phyloP scores from a whole-genome alignment of 2,797 vertebrate genomes.

The Sebastes miniatus region DNA sequence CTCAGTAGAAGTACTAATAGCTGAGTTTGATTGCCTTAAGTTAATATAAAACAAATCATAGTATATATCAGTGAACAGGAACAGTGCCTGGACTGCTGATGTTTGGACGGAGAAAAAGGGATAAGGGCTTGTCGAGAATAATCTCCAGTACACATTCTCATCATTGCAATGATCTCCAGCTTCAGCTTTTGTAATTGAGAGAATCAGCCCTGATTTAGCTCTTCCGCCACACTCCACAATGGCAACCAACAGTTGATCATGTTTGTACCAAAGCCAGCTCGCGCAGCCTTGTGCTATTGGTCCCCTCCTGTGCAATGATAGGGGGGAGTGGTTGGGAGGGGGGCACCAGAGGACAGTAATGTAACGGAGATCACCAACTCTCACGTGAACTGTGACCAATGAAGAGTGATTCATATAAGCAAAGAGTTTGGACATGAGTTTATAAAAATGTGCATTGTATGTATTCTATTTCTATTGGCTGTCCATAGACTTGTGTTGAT shows the following conservation, averaged over 20 bases:
- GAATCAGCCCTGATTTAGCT: conserved; percentile 48
- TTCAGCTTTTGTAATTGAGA: conserved; percentile 22
- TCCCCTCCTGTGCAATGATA: conserved; percentile 61
- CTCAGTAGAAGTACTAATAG: conserved; percentile 47
- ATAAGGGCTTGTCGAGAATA: conserved; percentile 57
- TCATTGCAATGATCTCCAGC: conserved; percentile 5
- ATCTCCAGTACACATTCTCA: conserved; percentile 30
- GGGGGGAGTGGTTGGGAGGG: too few species aligned
- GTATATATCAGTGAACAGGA: conserved; percentile 52
- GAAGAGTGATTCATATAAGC: conserved; percentile 64
- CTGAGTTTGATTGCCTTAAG: conserved; percentile 77
- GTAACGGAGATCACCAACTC: conserved; percentile 59
- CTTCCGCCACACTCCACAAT: conserved; percentile 51
- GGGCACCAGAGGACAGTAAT: conserved; percentile 56
- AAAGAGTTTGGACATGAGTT: conserved; percentile 70
- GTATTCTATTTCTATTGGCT: conserved; percentile 79
- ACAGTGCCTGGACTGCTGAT: conserved; percentile 55
- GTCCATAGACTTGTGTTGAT: conserved; percentile 80
- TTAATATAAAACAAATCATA: conserved; percentile 53
- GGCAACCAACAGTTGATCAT: conserved; percentile 78
- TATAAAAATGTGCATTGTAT: conserved; percentile 76
- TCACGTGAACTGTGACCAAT: conserved; percentile 69
- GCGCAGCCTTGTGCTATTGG: conserved; percentile 63
- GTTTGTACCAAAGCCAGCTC: conserved; percentile 81
- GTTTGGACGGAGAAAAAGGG: conserved; percentile 32